A percentile compares a stretch with the other conserved stretches of the same genome.
phyloP scores from a whole-genome alignment of 2,797 vertebrate genomes.

The Xyrichtys novacula region DNA sequence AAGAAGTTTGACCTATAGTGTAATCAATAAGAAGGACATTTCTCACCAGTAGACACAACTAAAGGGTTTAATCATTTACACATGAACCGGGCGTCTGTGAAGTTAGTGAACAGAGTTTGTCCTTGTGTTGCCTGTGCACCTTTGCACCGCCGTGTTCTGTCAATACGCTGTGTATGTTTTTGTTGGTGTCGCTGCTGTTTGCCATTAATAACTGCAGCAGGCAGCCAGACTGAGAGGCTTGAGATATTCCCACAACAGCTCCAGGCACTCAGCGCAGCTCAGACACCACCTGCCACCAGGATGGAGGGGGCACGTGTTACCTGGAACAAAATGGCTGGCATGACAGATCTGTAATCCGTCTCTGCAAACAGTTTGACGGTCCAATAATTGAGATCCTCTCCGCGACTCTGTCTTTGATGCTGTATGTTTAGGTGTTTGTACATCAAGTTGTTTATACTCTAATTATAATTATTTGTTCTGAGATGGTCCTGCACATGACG shows the following conservation, averaged over 20 bases:
- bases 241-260: constrained; percentile 50
- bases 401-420: not conserved
- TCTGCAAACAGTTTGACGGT: constrained; percentile 7
- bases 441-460: not conserved
- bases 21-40: no score
- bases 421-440: not conserved
- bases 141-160: constrained; percentile 19
- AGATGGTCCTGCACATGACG: no score
- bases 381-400: not conserved
- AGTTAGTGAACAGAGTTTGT: constrained; percentile 9
- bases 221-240: constrained; percentile 43
- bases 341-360: constrained; percentile 16
- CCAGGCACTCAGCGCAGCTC: constrained; percentile 19
- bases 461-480: constrained; percentile 11
- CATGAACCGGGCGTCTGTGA: not conserved
- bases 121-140: constrained; percentile 13
- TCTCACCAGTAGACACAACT: no score
- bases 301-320: constrained; percentile 35
- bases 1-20: no score
- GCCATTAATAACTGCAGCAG: constrained; percentile 50
- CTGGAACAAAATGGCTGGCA: constrained; percentile 21
- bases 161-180: constrained; percentile 33
- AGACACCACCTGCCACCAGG: constrained; percentile 44
- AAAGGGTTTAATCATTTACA: not conserved
- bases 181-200: constrained; percentile 42